Evolutionary conservation across 2,797 vertebrate genomes (phyloP), one percentile per base, ranked within the genome.

Genomic region (Merluccius polli): DNA sequence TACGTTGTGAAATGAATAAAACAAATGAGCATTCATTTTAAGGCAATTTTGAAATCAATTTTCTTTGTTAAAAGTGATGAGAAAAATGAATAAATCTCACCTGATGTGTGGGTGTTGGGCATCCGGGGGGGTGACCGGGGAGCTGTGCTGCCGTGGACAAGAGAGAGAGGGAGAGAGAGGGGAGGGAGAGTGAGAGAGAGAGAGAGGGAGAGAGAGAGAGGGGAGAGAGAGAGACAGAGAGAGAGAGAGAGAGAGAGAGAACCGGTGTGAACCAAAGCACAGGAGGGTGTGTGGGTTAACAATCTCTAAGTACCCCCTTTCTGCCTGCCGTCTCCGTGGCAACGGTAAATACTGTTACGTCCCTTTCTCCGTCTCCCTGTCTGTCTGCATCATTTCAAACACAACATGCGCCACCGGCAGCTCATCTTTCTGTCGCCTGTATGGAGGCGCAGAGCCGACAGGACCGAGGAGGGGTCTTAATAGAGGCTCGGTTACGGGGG

Each of bases 331-430:
- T 91, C 86, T 84, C 89, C 87, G 65, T 87, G 86, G 87, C 84
- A 91, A 92, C 90, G 12, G 76, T 74, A 84, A 81, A 82, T 75
- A 87, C 85, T 82, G 71, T 76, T 85, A 74, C 80, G 80, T 86
- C 83, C 83, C 77, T 80, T 84, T 75, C 78, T 65, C 59, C 24
- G 71, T 63, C 31, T 70, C 13, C 32, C 68, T 41, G n/a, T 65
- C 59, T 12, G n/a, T 13, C 59, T 27, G 59, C 27, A 27, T 27
- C 52, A 70, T 71, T 33, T 82, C 71, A 74, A 84, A 69, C 79
- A 83, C 81, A 82, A 79, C 77, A 82, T 52, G 65, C 67, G 69
- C 70, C n/a, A 32, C 24, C 13, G 5, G 16, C 65, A 12, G 24
- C 36, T 16, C 38, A 44, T 72, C 36, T 44, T 15, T 44, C 18